phyloP scores from a whole-genome alignment of 1,140 invertebrate genomes.

The Scaptodrosophila lebanonensis region DNA sequence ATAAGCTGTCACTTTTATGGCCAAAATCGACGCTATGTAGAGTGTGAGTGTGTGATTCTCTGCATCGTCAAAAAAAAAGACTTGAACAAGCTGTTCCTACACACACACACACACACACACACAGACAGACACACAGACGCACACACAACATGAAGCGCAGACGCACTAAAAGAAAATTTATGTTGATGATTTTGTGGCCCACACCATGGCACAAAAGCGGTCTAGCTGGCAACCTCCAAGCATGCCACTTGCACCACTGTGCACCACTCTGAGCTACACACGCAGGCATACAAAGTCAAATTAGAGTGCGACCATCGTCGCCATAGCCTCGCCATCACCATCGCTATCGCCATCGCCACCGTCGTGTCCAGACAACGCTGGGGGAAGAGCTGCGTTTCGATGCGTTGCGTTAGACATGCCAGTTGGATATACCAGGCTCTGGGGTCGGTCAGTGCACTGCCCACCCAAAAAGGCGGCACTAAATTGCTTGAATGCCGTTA shows the following conservation, averaged over 20 bases:
- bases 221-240: neutral
- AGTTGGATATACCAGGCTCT: too few species aligned
- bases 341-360: neutral
- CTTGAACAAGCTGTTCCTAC: neutral
- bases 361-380: constrained; percentile 41
- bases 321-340: too few species aligned
- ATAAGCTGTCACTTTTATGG: constrained; percentile 73
- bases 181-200: constrained; percentile 70
- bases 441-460: constrained; percentile 60
- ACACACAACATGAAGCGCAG: constrained; percentile 8
- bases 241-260: constrained; percentile 10
- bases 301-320: constrained; percentile 45
- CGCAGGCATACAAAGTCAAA: constrained; percentile 53
- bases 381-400: too few species aligned
- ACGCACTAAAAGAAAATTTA: constrained; percentile 70
- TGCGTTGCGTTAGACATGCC: too few species aligned
- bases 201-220: constrained; percentile 1
- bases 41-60: constrained; percentile 66
- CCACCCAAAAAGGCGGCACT: constrained; percentile 73
- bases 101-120: constrained; percentile 17
- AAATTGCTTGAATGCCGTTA: constrained; percentile 73
- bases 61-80: constrained; percentile 51
- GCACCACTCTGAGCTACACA: constrained; percentile 20
- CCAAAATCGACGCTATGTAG: constrained; percentile 65
- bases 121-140: constrained; percentile 8